Conservation (phyloP, 2,113 vertebrate genomes). For the Amblyornis subalaris region DNA sequence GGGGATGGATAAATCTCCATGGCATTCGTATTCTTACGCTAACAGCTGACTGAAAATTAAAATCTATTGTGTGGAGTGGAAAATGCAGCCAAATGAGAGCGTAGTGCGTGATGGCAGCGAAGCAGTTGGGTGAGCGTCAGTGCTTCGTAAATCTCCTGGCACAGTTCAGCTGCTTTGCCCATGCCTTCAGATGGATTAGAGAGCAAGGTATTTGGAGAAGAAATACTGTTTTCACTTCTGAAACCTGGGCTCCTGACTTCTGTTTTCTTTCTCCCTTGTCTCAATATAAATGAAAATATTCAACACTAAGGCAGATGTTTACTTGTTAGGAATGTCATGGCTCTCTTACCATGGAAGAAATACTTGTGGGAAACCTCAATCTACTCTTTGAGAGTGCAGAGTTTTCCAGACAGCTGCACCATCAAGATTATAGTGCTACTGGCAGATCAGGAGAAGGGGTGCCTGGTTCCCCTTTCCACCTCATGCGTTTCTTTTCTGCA, state of each 20-base stretch:
- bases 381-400: neutral
- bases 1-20: neutral
- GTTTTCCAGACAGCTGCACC: neutral
- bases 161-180: neutral
- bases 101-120: neutral
- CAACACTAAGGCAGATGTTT: neutral
- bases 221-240: neutral
- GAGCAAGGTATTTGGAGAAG: neutral
- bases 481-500: neutral
- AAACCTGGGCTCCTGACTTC: neutral
- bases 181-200: neutral
- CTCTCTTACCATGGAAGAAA: neutral
- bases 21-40: accelerated
- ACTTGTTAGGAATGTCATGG: neutral
- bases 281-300: neutral
- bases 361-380: neutral
- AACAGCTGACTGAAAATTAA: neutral
- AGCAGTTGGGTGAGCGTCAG: neutral
- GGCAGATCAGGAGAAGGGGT: neutral
- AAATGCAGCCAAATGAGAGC: neutral
- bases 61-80: neutral
- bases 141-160: neutral
- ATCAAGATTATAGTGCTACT: neutral
- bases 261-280: neutral
- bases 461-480: neutral